Percentiles rank a stretch among this genome's conserved stretches.
Evolutionary conservation across 2,797 vertebrate species (phyloP).

Genomic region (Hafferia zeledoni): DNA sequence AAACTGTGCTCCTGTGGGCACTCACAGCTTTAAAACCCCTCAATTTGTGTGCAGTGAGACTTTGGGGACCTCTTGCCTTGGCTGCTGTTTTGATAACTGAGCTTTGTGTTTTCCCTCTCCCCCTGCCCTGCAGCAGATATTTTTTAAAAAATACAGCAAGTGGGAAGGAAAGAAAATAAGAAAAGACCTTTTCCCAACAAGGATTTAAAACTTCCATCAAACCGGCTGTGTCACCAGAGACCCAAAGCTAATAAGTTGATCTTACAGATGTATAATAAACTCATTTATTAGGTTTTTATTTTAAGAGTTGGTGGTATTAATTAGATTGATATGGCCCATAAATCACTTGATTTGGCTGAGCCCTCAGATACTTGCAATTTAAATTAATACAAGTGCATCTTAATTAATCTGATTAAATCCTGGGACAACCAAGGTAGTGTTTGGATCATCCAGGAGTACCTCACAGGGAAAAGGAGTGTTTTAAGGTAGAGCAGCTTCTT

Average conservation of each 20-base stretch:
- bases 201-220: constrained; percentile 5
- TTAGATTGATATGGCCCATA: constrained; percentile 63
- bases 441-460: background rate
- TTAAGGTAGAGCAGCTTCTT: background rate
- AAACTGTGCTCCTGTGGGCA: constrained; percentile 19
- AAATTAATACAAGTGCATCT: constrained; percentile 60
- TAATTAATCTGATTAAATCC: constrained; percentile 69
- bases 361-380: constrained; percentile 59
- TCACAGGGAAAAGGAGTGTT: background rate
- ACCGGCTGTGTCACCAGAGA: background rate
- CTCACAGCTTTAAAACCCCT: background rate
- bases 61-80: constrained; percentile 15
- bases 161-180: background rate
- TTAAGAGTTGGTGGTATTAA: constrained; percentile 65
- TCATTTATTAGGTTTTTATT: constrained; percentile 66
- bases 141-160: background rate
- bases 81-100: background rate
- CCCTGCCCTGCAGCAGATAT: background rate
- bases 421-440: background rate
- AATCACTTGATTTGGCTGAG: constrained; percentile 62
- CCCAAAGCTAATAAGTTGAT: constrained; percentile 20
- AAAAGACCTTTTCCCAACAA: background rate
- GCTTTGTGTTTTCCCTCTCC: background rate
- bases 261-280: constrained; percentile 49
- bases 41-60: background rate